Evolutionary conservation across 1,140 invertebrate species (phyloP), one percentile per base, ranked within the genome.

Genomic region (Drosophila kohkoa): DNA sequence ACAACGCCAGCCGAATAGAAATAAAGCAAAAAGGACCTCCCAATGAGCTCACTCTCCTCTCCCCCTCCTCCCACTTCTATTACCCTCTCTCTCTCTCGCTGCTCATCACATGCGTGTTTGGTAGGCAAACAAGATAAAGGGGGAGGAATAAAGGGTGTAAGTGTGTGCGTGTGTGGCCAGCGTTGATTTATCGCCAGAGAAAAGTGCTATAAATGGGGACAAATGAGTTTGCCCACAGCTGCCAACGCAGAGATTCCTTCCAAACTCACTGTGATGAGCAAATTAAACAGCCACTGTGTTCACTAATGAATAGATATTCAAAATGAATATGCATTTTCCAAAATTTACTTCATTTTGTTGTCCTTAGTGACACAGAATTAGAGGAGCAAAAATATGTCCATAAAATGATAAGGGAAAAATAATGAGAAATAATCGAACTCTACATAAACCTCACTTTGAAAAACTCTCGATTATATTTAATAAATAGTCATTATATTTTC

Each of bases 1-100:
- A 73, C 81, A 65, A 83, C 30, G 51, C 13, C 51, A 80, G 77
- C 77, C 81, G 77, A 83, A 83, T 83, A 83, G 81, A 85, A 83
- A 83, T 83, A 81, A 83, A 68, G 80, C 67, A 58, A 77, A 20
- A 80, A 71, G 75, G 16, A 62, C 65, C 38, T 66, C 55, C 25
- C 63, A 48, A 25, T 25, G 20, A 25, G 20, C 20, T 25, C 20
- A 25, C 20, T 4, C 20, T 25, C 3, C 20, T 25, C 20, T 25
- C 20, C 20, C 3, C 3, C 20, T 25, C 20, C 20, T 25, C 20
- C 20, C 20, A 4, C 20, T 25, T 20, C 20, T 20, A 20, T 20
- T 20, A 20, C 20, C 20, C 20, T 20, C 20, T 20, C 20, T 16
- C 20, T 25, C 16, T 20, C 46, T 25, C 16, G 10, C 46, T 8